A percentile compares a stretch with the other conserved stretches of the same genome.
Evolutionary conservation across 2,888 invertebrate species (phyloP).

Genomic region (Limnephilus marmoratus): DNA sequence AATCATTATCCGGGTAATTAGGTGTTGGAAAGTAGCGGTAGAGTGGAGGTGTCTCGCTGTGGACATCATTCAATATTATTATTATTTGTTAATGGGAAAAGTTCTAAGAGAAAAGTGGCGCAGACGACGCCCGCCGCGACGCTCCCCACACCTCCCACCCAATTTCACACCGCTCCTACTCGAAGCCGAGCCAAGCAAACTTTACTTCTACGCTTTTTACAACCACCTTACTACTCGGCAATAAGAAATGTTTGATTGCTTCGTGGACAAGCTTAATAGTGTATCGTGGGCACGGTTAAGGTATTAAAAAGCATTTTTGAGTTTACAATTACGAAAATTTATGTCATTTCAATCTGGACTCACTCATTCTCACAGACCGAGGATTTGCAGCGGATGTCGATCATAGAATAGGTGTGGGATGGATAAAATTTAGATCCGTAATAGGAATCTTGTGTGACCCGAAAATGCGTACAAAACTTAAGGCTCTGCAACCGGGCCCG

Average conservation of each 20-base stretch:
- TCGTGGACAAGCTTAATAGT: neutral
- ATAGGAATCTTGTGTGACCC: no score
- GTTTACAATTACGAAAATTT: no score
- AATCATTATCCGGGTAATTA: neutral
- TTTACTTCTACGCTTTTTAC: neutral
- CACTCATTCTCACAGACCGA: no score
- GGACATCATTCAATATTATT: conserved; percentile 2
- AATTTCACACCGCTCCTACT: neutral
- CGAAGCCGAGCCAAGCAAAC: neutral
- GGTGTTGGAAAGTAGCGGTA: neutral
- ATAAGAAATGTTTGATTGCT: neutral
- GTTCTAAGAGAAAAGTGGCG: neutral
- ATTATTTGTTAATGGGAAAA: neutral
- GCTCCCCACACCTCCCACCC: neutral
- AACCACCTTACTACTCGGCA: neutral
- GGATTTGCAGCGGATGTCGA: no score
- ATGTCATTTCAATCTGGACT: no score
- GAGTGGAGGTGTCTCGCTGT: neutral
- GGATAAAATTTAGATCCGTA: no score
- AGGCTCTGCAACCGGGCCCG: no score
- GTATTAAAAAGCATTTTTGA: neutral
- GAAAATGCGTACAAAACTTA: no score
- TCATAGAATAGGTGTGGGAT: no score
- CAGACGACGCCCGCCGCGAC: neutral
- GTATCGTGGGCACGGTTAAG: neutral